Base-by-base conservation (phyloP, 2,888 invertebrate species). In the Drosophila basisetae region DNA sequence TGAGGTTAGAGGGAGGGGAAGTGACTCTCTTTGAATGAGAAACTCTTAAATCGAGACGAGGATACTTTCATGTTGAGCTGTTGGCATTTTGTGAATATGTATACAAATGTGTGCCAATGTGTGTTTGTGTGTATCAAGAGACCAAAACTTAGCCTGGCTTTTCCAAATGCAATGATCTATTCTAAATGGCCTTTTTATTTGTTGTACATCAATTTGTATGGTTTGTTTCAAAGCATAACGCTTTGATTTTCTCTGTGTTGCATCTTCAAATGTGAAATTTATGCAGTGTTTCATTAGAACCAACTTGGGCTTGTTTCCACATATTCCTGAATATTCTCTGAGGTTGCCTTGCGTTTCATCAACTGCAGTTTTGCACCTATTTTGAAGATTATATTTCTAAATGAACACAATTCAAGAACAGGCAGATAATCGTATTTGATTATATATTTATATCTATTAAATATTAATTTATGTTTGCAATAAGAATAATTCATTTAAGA, bases 41-140 rank as follows among this genome's bases (percentile, higher is more conserved):
- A 58, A 64, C 59, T 33, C 33, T 53, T 30, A 37, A 18, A 67
- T 35, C 37, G 53, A 66, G 10, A 41, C 25, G 37, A 39, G 41
- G 28, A 56, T n/a, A 56, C n/a, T 56, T 56, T 56, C 28, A 30
- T 56, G n/a, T 39, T 30, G 28, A 39, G 28, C 28, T n/a, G 16
- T 25, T 25, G 47, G 11, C 10, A 22, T 11, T 22, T 43, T 22
- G 22, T 13, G 11, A 11, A 22, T 22, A 43, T 11, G 11, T 1
- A 37, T 13, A 9, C 18, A 37, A 18, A 28, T 37, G 18, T 33
- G 11, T 28, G 2, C 18, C 11, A 18, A 13, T 37, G 7, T 22
- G 4, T 55, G 6, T 28, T 16, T 25, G 22, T 55, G 22, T 47
- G 25, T 16, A 9, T 25, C 4, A 16, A 47, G 9, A 25, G 22